These are phyloP conservation scores for Chloebia gouldiae DNA, from an alignment of 2,113 vertebrate genomes.

Conservation along the genomic window DNA sequence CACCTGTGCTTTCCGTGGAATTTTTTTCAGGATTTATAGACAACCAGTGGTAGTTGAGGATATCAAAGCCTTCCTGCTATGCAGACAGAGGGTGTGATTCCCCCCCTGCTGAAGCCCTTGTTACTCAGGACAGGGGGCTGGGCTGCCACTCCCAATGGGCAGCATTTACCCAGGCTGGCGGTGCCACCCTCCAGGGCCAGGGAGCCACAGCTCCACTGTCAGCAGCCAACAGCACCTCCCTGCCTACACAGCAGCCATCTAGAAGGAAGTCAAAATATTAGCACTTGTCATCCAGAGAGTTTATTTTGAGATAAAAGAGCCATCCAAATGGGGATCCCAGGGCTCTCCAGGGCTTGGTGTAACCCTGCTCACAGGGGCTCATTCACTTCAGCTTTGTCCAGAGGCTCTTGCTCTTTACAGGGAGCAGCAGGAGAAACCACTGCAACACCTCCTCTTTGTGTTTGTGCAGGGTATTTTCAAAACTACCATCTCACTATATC, in stretches of 20 bases:
- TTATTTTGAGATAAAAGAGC: not conserved
- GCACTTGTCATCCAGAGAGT: not conserved
- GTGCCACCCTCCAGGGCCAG: not conserved
- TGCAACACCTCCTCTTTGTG: not conserved
- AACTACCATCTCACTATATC: not conserved
- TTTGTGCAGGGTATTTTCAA: not conserved
- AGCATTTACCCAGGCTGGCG: not conserved
- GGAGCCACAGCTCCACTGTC: not conserved
- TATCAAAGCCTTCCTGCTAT: not conserved
- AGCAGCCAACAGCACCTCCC: not conserved
- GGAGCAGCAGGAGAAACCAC: not conserved
- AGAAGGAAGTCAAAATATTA: not conserved
- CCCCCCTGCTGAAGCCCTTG: not conserved
- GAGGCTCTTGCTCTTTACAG: not conserved
- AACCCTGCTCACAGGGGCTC: rapidly evolving
- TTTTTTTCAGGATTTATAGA: not conserved
- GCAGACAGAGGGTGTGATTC: not conserved
- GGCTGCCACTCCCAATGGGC: not conserved
- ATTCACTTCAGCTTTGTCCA: not conserved
- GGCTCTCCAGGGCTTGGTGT: not conserved
- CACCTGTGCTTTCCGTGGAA: not conserved
- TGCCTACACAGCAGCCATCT: not conserved
- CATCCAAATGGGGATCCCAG: not conserved
- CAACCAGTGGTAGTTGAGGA: not conserved
- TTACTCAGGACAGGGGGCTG: not conserved